A percentile compares a stretch with the other conserved stretches of the same genome.
Conservation (phyloP, 2,888 invertebrate genomes). For the Lampropteryx suffumata region DNA sequence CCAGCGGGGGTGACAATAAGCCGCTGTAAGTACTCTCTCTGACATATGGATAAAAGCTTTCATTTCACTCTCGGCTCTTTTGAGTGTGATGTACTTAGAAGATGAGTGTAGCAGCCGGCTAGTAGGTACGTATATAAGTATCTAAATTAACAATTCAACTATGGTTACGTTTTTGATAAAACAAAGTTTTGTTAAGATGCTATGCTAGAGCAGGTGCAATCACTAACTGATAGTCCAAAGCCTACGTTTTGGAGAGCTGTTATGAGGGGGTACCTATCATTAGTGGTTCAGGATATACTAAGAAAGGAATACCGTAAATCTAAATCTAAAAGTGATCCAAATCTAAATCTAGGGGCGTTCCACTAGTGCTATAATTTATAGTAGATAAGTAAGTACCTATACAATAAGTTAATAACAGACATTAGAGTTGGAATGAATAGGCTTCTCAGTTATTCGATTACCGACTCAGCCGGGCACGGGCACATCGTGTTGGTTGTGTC, state of each 20-base stretch:
- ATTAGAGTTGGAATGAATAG: slow-evolving; percentile 18
- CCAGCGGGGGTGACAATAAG: slow-evolving; percentile 83
- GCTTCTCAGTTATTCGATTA: slow-evolving; percentile 31
- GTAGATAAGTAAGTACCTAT: neutral
- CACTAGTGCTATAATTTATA: neutral
- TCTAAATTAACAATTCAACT: too few species aligned
- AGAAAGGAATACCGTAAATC: too few species aligned
- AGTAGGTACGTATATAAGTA: neutral
- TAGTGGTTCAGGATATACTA: too few species aligned
- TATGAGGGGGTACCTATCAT: too few species aligned
- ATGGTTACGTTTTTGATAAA: too few species aligned
- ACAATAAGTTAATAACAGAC: neutral
- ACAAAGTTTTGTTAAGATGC: too few species aligned
- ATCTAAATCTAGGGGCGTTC: neutral
- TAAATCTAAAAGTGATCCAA: too few species aligned
- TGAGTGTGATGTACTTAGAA: slow-evolving; percentile 62
- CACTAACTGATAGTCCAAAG: too few species aligned
- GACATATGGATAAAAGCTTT: slow-evolving; percentile 84
- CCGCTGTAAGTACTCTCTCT: slow-evolving; percentile 82
- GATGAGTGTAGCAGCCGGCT: slow-evolving; percentile 32
- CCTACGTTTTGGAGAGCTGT: too few species aligned
- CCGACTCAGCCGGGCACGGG: slow-evolving; percentile 41
- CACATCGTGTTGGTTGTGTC: slow-evolving; percentile 69
- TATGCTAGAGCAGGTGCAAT: too few species aligned
- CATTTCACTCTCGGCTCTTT: slow-evolving; percentile 81